Evolutionary conservation across 2,888 invertebrate genomes (phyloP), one percentile per base, ranked within the genome.

Genomic region (Agrotis exclamationis): DNA sequence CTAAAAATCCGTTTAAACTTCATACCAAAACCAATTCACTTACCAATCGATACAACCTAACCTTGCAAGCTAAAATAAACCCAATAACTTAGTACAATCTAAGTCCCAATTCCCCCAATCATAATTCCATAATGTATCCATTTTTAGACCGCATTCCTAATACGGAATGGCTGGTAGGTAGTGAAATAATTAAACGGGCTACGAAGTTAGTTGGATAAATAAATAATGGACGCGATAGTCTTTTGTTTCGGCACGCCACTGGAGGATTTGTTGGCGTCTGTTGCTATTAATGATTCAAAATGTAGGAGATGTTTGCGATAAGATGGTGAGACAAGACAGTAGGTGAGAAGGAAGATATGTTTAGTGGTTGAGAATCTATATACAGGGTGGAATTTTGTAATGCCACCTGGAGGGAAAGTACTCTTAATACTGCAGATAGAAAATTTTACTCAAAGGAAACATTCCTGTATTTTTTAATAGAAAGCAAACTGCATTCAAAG

Each of bases 121-220:
- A 58, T 79, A 79, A 58, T 14, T 64, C 24, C 45, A 79, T 58
- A 83, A 67, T 24, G 47, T 80, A 83, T 39, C 22, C 54, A 58
- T 83, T 79, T 80, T 79, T 83, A 83, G 54, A 63, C 51, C 80
- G 22, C 58, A 73, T 48, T 65, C 28, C 44, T 56, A 33, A 79
- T 67, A 58, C 53, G 16, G n/a, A 47, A 73, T 16, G 56, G 24
- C 22, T 33, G 53, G 39, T 53, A 50, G 48, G 65, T 47, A 54
- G 11, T 45, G 70, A 67, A 82, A 85, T 82, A 79, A 81, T 82
- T 82, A 85, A 82, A 62, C 28, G 71, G 70, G 7, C 11, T 11
- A n/a, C 5, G 53, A 67, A 22, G 59, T 53, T 73, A 82, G 67
- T 77, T 48, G 4, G n/a, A 51, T 85, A 79, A 74, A 85, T 82